These are phyloP conservation scores for Microtus ochrogaster DNA, from an alignment of 2,113 vertebrate species.

Conservation along the genomic window DNA sequence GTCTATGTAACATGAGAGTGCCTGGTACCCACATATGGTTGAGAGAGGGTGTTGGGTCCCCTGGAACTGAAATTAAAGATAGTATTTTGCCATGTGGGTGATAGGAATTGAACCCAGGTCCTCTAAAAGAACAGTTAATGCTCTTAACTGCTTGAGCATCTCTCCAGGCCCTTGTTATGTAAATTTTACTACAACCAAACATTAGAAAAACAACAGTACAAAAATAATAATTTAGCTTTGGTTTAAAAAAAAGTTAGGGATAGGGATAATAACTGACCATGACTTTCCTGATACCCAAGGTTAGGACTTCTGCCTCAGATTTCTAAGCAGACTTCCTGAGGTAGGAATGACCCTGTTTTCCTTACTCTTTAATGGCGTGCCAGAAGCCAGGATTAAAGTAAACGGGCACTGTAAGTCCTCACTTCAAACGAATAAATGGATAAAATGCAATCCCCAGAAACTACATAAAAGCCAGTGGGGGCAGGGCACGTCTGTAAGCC, in stretches of 20 bases:
- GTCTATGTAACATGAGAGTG: neutral
- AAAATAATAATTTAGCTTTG: neutral
- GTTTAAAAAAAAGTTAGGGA: neutral
- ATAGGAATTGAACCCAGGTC: neutral
- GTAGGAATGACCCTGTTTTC: fast-evolving
- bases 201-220: neutral
- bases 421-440: neutral
- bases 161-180: neutral
- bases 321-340: neutral
- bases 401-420: neutral
- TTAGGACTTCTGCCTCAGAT: neutral
- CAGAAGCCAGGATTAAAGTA: neutral
- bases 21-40: neutral
- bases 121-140: neutral
- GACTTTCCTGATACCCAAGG: neutral
- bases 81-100: neutral
- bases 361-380: neutral
- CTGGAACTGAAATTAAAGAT: neutral
- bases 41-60: neutral
- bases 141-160: neutral
- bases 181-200: neutral
- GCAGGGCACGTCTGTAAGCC: neutral
- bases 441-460: neutral
- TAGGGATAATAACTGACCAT: neutral
- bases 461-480: neutral